phyloP scores from a whole-genome alignment of 1,140 invertebrate genomes.

The Heliconius hewitsoni region DNA sequence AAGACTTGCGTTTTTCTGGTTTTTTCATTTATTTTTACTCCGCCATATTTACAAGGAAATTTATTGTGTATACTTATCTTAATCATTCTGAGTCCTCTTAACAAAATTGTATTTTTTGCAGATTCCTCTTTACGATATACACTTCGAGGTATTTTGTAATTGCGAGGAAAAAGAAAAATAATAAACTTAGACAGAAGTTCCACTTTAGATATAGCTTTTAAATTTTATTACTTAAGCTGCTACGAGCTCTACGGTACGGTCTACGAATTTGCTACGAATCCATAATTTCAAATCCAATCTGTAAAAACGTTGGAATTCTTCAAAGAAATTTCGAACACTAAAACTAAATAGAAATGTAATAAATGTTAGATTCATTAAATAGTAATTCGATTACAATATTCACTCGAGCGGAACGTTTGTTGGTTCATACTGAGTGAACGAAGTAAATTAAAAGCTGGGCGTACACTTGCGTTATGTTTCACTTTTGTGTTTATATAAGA shows the following conservation, averaged over 20 bases:
- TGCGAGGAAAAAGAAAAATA: slow-evolving; percentile 8
- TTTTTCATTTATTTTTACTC: not conserved
- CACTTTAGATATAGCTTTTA: slow-evolving; percentile 4
- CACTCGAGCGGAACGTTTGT: slow-evolving; percentile 12
- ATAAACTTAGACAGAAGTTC: slow-evolving; percentile 8
- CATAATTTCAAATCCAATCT: slow-evolving; percentile 10
- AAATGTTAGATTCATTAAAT: slow-evolving; percentile 25
- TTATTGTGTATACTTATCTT: not conserved
- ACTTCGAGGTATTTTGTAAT: not conserved
- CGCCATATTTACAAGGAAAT: not conserved
- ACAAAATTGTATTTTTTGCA: slow-evolving; percentile 13
- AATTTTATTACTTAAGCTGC: slow-evolving; percentile 14
- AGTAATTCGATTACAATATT: slow-evolving; percentile 28
- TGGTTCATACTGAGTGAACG: slow-evolving; percentile 15
- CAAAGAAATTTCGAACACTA: slow-evolving; percentile 11
- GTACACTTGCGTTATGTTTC: not conserved
- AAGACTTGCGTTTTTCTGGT: no score
- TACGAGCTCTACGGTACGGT: slow-evolving; percentile 8
- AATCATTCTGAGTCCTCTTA: not conserved
- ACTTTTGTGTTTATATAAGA: not conserved
- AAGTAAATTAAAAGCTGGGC: not conserved
- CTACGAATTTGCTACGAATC: slow-evolving; percentile 10
- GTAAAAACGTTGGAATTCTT: slow-evolving; percentile 5
- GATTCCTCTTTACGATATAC: not conserved
- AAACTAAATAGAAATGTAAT: slow-evolving; percentile 24